Base-by-base conservation (phyloP, 1,140 invertebrate species). In the Parapsyche elsis region DNA sequence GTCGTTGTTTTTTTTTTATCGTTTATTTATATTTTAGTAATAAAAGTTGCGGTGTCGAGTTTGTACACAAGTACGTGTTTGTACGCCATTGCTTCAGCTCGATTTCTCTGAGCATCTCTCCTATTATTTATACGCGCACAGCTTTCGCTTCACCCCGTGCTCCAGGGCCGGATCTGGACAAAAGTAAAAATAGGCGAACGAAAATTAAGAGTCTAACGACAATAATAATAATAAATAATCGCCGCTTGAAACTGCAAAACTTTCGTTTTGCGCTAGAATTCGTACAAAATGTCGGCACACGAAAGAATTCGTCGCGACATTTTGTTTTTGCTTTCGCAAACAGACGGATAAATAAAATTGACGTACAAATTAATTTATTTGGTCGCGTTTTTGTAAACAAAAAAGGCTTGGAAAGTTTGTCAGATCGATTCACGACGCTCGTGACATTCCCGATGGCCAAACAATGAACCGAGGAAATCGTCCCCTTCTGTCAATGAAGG, bases 371-470 rank as follows among this genome's bases (percentile, higher is more conserved):
- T 38, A 38, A 61, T 61, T 61, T 21, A 21, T 19, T 19, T 19
- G 57, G 16, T 61, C 57, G 57, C 49, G 12, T 53, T 53, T 53
- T 53, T 16, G 2, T 53, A 61, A 61, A n/a, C n/a, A n/a, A n/a
- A n/a, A n/a, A n/a, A n/a, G n/a, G n/a, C 30, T n/a, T 76, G 19
- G 74, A 76, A 76, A 76, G 74, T 76, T 19, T 61, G 23, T 24
- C 53, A 14, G 49, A 76, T 76, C 45, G 71, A 76, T 76, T 76
- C 24, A 49, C 30, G 71, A 74, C 45, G 71, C 38, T 74, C 71
- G 71, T 74, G 71, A 61, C 57, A 61, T 61, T 61, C 19, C 1
- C 57, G 57, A 61, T 19, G 57, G 57, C 57, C 57, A 16, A 61
- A 61, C 57, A 61, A 61, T 61, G 57, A 61, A 61, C 57, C 57